A percentile compares a stretch with the other conserved stretches of the same genome.
Conservation (phyloP, 1,140 invertebrate genomes). For the Apis laboriosa region DNA sequence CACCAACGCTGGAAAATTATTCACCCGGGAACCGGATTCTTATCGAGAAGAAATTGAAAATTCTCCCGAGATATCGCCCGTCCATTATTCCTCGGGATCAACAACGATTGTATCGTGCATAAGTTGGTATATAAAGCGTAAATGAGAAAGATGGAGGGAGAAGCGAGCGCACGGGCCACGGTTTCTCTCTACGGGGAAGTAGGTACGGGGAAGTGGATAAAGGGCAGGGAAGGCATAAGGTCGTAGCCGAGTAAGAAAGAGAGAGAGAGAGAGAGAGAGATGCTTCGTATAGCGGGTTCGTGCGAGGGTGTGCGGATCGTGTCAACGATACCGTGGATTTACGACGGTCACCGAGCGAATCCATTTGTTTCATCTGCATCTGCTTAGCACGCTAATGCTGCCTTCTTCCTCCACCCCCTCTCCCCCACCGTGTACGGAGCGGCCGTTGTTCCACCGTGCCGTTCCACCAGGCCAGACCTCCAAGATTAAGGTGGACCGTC, state of each 20-base stretch:
- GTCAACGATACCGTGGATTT: constrained; percentile 78
- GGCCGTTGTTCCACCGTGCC: constrained; percentile 21
- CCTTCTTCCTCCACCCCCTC: constrained; percentile 8
- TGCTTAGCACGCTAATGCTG: constrained; percentile 78
- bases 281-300: constrained; percentile 62
- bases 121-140: neutral
- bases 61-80: too few relatives aligned
- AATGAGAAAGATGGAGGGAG: constrained; percentile 28
- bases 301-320: constrained; percentile 77
- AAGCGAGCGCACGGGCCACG: neutral
- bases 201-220: neutral
- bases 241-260: constrained; percentile 1
- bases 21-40: too few relatives aligned
- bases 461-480: constrained; percentile 11
- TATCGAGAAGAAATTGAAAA: too few relatives aligned
- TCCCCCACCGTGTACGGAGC: constrained; percentile 35
- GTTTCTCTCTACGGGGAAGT: constrained; percentile 36
- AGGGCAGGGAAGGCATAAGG: constrained; percentile 40
- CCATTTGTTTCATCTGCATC: constrained; percentile 80
- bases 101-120: too few relatives aligned
- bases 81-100: too few relatives aligned
- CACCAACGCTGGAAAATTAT: neutral
- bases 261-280: neutral
- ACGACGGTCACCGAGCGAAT: constrained; percentile 77
- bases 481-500: constrained; percentile 46